phyloP scores from a whole-genome alignment of 1,140 invertebrate genomes.

The Drosophila auraria region DNA sequence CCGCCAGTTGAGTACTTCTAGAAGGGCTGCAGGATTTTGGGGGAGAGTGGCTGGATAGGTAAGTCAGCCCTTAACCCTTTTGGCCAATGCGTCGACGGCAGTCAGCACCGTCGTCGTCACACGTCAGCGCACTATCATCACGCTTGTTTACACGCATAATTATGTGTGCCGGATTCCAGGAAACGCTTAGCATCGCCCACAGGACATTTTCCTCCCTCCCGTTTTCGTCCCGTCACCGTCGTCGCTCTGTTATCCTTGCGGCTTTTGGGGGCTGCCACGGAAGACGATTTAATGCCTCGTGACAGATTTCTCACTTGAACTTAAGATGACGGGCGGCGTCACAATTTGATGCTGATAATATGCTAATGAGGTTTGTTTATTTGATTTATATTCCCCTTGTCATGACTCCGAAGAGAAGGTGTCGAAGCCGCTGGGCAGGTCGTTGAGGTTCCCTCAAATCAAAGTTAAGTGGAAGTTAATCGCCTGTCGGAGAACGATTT shows the following conservation, averaged over 20 bases:
- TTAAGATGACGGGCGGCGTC: conserved; percentile 67
- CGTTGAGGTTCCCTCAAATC: conserved; percentile 22
- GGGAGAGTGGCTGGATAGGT: conserved; percentile 20
- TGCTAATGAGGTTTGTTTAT: conserved; percentile 83
- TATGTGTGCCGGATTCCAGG: conserved; percentile 72
- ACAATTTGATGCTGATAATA: conserved; percentile 78
- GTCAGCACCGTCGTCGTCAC: conserved; percentile 58
- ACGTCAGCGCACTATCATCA: conserved; percentile 80
- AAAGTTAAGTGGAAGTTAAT: conserved; percentile 48
- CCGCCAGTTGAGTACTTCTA: conserved; percentile 58
- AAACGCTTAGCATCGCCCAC: conserved; percentile 37
- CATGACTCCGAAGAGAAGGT: conserved; percentile 35
- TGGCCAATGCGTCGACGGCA: conserved; percentile 23
- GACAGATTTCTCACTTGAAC: conserved; percentile 81
- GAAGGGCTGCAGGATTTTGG: conserved; percentile 6
- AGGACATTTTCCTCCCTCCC: not conserved
- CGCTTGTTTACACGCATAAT: conserved; percentile 83
- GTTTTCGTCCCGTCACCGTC: conserved; percentile 1
- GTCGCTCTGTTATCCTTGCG: conserved; percentile 49
- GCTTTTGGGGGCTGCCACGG: conserved; percentile 55
- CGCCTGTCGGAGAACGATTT: conserved; percentile 18
- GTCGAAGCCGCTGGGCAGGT: conserved; percentile 34
- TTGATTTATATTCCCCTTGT: conserved; percentile 77
- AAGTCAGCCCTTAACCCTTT: conserved; percentile 55
- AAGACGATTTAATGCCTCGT: conserved; percentile 77